Evolutionary conservation across 2,797 vertebrate species (phyloP).

Genomic region (Sebastes aleutianus): DNA sequence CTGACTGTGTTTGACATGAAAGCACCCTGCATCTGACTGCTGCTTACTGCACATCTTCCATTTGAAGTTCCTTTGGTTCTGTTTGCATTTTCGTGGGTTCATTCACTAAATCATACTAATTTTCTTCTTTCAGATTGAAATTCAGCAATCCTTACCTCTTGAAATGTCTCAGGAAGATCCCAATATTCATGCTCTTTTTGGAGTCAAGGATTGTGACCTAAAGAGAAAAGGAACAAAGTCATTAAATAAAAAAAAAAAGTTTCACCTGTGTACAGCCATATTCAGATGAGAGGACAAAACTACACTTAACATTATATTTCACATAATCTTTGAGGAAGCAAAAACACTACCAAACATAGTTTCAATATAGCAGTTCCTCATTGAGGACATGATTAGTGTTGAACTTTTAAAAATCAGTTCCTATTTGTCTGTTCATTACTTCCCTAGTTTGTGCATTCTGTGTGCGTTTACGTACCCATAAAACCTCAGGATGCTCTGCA

Average conservation of each 20-base stretch:
- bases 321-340: slow-evolving; percentile 26
- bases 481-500: background rate
- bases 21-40: background rate
- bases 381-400: background rate
- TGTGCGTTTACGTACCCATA: background rate
- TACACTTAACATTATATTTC: background rate
- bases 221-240: slow-evolving; percentile 1
- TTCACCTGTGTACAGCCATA: background rate
- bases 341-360: background rate
- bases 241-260: background rate
- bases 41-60: background rate
- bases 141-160: slow-evolving; percentile 79
- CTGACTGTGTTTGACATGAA: background rate
- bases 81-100: background rate
- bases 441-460: slow-evolving; percentile 16
- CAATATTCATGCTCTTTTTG: slow-evolving; percentile 87
- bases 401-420: slow-evolving; percentile 46
- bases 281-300: background rate
- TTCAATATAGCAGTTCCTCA: slow-evolving; percentile 39
- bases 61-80: background rate
- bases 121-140: background rate
- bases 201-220: slow-evolving; percentile 85
- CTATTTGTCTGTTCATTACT: slow-evolving; percentile 21
- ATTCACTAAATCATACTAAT: background rate
- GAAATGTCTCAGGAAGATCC: slow-evolving; percentile 87